These are phyloP conservation scores for Takifugu flavidus DNA, from an alignment of 2,113 vertebrate species.

Conservation along the genomic window DNA sequence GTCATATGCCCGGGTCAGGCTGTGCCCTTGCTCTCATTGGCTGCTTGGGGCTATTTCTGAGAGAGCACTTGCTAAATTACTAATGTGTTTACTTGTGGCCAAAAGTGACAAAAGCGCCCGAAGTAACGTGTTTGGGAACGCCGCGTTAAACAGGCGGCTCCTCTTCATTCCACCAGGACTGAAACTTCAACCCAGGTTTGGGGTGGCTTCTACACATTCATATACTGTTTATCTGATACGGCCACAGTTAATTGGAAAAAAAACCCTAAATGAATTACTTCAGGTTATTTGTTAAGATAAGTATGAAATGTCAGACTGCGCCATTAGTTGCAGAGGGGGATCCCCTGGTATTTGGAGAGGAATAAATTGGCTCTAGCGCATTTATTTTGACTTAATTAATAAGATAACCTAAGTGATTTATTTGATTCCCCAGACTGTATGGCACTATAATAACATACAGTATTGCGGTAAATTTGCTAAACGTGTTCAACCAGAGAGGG, in stretches of 20 bases:
- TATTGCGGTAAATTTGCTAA: constrained; percentile 62
- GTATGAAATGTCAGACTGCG: constrained; percentile 67
- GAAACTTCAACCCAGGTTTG: too few species aligned
- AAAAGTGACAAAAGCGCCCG: background rate
- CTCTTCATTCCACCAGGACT: too few species aligned
- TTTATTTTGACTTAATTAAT: constrained; percentile 81
- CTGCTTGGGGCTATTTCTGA: constrained; percentile 29
- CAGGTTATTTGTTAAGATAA: constrained; percentile 65
- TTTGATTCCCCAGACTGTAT: constrained; percentile 75
- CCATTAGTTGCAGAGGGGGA: constrained; percentile 64
- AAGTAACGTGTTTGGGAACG: background rate
- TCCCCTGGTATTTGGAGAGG: constrained; percentile 70
- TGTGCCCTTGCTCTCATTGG: constrained; percentile 29
- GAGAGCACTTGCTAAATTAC: constrained; percentile 32
- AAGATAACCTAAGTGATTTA: constrained; percentile 77
- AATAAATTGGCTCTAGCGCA: constrained; percentile 73
- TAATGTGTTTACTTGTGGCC: constrained; percentile 22
- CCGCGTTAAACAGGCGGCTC: too few species aligned
- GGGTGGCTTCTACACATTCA: background rate
- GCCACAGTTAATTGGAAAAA: constrained; percentile 62
- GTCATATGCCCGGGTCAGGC: constrained; percentile 58
- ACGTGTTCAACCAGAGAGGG: constrained; percentile 62
- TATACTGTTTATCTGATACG: constrained; percentile 16
- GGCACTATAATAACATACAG: constrained; percentile 71
- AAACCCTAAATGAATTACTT: constrained; percentile 67